Percentiles rank a stretch among this genome's conserved stretches.
These are phyloP conservation scores for Drosophila elegans DNA, from an alignment of 1,140 invertebrate genomes.

Conservation along the genomic window DNA sequence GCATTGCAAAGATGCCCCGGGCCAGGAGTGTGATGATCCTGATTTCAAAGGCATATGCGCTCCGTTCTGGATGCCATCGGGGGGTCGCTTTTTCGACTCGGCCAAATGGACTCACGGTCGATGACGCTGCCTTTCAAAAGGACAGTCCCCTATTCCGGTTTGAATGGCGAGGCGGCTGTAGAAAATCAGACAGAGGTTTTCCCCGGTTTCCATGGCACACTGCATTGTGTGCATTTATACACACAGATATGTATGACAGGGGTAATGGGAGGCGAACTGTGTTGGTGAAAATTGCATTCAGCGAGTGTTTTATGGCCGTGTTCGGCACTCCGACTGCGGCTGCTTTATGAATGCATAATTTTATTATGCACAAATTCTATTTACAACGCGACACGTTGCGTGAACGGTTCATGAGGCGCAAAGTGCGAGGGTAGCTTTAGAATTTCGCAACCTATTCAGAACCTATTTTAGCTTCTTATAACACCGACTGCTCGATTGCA, in stretches of 20 bases:
- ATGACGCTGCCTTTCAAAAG: conserved; percentile 15
- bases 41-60: conserved; percentile 7
- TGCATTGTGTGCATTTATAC: conserved; percentile 18
- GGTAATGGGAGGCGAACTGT: not conserved
- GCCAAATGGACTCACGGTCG: conserved; percentile 27
- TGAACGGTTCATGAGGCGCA: conserved; percentile 41
- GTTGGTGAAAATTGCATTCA: conserved; percentile 44
- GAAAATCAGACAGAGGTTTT: conserved; percentile 18
- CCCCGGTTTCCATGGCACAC: conserved; percentile 18
- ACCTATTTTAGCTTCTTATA: fast-evolving
- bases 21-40: not conserved
- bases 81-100: conserved; percentile 23
- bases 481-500: conserved; percentile 1
- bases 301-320: conserved; percentile 35
- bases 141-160: conserved; percentile 15
- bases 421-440: conserved; percentile 34
- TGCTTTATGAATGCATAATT: conserved; percentile 67
- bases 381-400: conserved; percentile 50
- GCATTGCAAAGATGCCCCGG: conserved; percentile 1
- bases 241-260: not conserved
- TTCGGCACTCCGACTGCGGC: conserved; percentile 4
- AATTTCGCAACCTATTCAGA: not conserved
- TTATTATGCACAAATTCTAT: conserved; percentile 71
- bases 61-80: not conserved
- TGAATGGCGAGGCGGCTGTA: conserved; percentile 22